These are phyloP conservation scores for Stichodactyla mertensii DNA, from an alignment of 64 coral and sea anemone genomes.

Conservation along the genomic window DNA sequence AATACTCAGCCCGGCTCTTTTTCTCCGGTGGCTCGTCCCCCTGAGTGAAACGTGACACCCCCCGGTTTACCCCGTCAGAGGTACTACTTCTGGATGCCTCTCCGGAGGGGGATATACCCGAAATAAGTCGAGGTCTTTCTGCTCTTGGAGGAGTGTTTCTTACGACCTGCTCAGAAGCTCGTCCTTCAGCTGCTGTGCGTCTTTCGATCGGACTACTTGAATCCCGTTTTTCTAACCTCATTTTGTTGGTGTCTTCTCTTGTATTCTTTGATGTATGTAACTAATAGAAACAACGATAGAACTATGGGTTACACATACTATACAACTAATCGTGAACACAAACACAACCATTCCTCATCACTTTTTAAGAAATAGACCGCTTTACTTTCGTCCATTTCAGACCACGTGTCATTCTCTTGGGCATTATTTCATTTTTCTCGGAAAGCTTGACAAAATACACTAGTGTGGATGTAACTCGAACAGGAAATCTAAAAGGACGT, in stretches of 20 bases:
- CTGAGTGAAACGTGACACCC: not conserved
- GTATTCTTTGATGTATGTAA: not conserved
- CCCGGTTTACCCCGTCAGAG: not conserved
- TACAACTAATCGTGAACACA: too few relatives aligned
- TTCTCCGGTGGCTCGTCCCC: constrained; percentile 52
- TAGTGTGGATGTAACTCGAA: too few relatives aligned
- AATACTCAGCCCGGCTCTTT: constrained; percentile 18
- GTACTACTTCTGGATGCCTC: not conserved
- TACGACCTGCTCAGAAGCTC: not conserved
- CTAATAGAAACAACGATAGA: not conserved
- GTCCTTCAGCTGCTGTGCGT: not conserved
- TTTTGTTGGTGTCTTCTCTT: not conserved
- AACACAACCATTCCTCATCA: too few relatives aligned
- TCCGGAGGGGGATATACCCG: not conserved
- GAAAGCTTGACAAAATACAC: too few relatives aligned
- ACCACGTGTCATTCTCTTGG: too few relatives aligned
- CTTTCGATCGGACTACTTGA: not conserved
- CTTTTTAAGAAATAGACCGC: too few relatives aligned
- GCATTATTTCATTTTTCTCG: too few relatives aligned
- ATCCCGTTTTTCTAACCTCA: not conserved
- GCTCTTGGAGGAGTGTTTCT: constrained; percentile 6
- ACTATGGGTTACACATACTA: not conserved
- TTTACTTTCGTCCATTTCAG: too few relatives aligned
- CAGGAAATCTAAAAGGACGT: too few relatives aligned
- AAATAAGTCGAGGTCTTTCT: not conserved